Evolutionary conservation across 2,888 invertebrate genomes (phyloP).

Genomic region (Dryobotodes eremita): DNA sequence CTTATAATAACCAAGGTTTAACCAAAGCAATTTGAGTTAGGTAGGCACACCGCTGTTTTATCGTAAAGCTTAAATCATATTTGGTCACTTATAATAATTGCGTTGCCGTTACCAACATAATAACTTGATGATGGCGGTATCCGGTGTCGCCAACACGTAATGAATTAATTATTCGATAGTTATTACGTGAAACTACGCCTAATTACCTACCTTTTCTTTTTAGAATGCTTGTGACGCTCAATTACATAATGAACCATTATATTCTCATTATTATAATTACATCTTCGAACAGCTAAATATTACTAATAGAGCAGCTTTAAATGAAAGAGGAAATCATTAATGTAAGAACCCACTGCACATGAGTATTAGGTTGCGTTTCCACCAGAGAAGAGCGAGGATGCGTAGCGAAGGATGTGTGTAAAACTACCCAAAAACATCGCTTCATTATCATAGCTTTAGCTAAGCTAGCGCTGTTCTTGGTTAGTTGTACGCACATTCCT

Average conservation of each 20-base stretch:
- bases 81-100: slow-evolving; percentile 25
- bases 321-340: not conserved
- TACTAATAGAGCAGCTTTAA: not conserved
- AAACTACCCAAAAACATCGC: no score
- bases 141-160: slow-evolving; percentile 10
- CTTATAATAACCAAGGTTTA: not conserved
- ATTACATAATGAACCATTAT: slow-evolving; percentile 14
- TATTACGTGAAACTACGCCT: not conserved
- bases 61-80: slow-evolving; percentile 18
- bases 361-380: not conserved
- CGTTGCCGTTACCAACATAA: slow-evolving; percentile 21
- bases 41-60: not conserved
- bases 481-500: no score
- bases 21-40: not conserved
- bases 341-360: not conserved
- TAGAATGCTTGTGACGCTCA: not conserved
- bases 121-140: not conserved
- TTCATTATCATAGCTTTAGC: no score
- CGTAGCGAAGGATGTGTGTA: no score
- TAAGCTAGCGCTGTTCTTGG: no score
- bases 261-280: slow-evolving; percentile 9
- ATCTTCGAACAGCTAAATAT: not conserved
- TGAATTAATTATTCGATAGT: not conserved
- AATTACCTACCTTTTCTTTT: slow-evolving; percentile 2
- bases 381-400: no score